A percentile compares a stretch with the other conserved stretches of the same genome.
phyloP scores from a whole-genome alignment of 2,113 vertebrate genomes.

The Choloepus hoffmanni region DNA sequence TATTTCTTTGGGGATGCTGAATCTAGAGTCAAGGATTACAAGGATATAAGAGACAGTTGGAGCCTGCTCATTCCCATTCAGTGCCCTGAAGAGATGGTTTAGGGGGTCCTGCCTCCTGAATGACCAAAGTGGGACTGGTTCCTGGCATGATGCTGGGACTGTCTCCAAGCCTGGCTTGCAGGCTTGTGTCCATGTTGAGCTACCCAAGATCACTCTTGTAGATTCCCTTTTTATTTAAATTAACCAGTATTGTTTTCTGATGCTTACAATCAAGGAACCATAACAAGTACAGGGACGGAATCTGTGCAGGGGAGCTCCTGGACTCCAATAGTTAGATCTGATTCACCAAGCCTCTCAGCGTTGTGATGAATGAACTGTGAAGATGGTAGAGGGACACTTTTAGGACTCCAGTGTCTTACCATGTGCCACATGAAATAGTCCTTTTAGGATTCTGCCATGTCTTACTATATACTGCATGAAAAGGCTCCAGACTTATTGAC shows the following conservation, averaged over 20 bases:
- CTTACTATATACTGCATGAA: not conserved
- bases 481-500: not conserved
- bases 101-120: not conserved
- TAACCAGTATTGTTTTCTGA: slow-evolving; percentile 16
- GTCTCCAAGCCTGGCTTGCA: not conserved
- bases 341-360: not conserved
- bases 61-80: not conserved
- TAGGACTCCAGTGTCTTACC: not conserved
- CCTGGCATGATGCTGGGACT: not conserved
- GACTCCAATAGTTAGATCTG: not conserved
- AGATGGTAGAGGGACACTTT: not conserved
- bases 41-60: not conserved
- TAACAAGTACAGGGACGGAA: not conserved
- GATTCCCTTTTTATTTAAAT: not conserved
- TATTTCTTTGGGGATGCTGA: not conserved
- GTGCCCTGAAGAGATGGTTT: not conserved
- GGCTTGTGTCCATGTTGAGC: not conserved
- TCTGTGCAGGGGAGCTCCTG: not conserved
- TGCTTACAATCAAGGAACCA: not conserved
- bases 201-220: not conserved
- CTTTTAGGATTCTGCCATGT: not conserved
- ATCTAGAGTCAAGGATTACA: not conserved
- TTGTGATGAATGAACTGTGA: not conserved
- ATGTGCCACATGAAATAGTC: no score
- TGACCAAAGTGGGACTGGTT: not conserved